Conservation (phyloP, 2,113 vertebrate genomes). For the Neotragus moschatus region DNA sequence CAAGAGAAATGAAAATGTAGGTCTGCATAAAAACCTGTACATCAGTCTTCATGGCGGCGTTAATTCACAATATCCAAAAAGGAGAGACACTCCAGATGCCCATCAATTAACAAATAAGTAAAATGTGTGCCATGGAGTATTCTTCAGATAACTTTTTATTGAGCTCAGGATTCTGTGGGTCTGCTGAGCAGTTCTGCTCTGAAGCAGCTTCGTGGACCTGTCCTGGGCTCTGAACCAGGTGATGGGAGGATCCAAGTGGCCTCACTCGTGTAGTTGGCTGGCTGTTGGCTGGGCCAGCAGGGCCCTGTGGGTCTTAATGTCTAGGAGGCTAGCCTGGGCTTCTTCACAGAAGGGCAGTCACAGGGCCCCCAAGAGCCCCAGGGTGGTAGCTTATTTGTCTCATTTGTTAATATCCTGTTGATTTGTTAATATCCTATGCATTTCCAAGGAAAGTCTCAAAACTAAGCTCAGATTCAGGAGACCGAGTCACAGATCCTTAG, state of each 20-base stretch:
- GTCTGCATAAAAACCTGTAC: background rate
- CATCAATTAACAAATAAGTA: background rate
- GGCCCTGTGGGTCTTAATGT: background rate
- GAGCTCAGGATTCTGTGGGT: background rate
- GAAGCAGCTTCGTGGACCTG: background rate
- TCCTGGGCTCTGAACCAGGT: background rate
- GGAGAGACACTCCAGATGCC: background rate
- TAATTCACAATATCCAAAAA: background rate
- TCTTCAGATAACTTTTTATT: background rate
- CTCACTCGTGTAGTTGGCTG: background rate
- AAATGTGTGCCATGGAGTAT: background rate
- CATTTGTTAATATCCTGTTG: background rate
- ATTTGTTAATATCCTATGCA: background rate
- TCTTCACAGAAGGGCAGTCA: background rate
- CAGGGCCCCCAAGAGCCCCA: background rate
- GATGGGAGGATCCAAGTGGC: background rate
- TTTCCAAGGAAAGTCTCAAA: background rate
- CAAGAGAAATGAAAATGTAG: background rate
- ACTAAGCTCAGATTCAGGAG: background rate
- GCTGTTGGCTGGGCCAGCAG: background rate
- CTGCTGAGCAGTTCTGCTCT: background rate
- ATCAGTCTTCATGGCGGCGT: background rate
- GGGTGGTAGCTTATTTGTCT: background rate
- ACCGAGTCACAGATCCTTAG: background rate
- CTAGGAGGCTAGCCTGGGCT: background rate